Evolutionary conservation across 2,113 vertebrate species (phyloP).

Genomic region (Ochotona princeps): DNA sequence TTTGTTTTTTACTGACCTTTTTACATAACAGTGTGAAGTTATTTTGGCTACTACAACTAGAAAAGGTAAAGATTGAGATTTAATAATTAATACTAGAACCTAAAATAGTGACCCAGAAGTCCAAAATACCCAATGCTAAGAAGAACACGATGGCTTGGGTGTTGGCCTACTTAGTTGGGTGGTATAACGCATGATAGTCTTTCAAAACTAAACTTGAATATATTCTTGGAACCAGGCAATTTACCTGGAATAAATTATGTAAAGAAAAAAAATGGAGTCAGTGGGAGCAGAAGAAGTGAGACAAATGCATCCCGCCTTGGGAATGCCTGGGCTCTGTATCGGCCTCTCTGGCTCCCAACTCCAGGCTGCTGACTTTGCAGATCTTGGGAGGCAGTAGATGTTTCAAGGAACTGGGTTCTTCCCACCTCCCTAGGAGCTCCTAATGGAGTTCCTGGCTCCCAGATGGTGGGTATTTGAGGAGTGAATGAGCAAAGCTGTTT

Average conservation of each 20-base stretch:
- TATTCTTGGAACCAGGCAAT: background rate
- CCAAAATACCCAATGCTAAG: fast-evolving
- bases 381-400: too few relatives aligned
- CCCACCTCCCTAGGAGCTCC: too few relatives aligned
- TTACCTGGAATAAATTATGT: background rate
- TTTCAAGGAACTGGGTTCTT: too few relatives aligned
- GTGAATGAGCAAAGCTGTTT: too few relatives aligned
- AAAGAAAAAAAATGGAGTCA: background rate
- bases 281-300: background rate
- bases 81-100: background rate
- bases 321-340: too few relatives aligned
- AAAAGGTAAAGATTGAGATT: background rate
- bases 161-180: fast-evolving
- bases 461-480: too few relatives aligned
- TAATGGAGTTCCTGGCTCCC: too few relatives aligned
- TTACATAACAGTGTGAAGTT: background rate
- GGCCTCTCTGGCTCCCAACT: too few relatives aligned
- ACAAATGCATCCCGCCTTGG: too few relatives aligned
- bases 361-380: too few relatives aligned
- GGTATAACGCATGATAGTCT: background rate
- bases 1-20: background rate
- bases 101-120: background rate
- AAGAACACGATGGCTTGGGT: background rate
- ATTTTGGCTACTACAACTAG: background rate
- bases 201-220: background rate